Evolutionary conservation across 2,113 vertebrate species (phyloP).

Genomic region (Syngnathus floridae): DNA sequence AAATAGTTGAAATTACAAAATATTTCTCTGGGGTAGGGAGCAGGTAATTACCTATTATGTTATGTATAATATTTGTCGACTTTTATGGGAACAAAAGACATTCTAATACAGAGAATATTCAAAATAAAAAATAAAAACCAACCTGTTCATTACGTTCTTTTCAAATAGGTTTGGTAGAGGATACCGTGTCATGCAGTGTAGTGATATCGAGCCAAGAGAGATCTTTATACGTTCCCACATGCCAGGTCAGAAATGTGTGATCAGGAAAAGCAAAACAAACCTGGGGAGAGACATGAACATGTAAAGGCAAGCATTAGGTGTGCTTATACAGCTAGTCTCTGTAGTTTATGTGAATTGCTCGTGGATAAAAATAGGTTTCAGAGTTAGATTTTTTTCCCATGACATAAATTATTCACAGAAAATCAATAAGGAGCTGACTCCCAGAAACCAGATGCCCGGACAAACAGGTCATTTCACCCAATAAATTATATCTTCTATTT

Average conservation of each 20-base stretch:
- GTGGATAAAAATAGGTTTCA: conserved; percentile 19
- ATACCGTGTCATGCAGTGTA: too few relatives aligned
- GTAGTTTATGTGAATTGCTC: conserved; percentile 12
- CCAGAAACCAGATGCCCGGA: conserved; percentile 10
- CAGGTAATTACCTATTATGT: background rate
- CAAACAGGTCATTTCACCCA: background rate
- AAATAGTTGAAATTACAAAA: conserved; percentile 8
- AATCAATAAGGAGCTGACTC: conserved; percentile 17
- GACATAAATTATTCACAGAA: conserved; percentile 22
- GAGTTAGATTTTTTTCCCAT: conserved; percentile 14
- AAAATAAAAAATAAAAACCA: too few relatives aligned
- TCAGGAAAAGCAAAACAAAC: background rate
- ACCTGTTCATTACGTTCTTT: too few relatives aligned
- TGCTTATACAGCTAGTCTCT: background rate
- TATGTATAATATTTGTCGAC: background rate
- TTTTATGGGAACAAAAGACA: too few relatives aligned
- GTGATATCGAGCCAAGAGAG: too few relatives aligned
- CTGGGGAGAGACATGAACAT: background rate
- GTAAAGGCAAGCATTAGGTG: background rate
- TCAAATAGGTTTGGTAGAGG: too few relatives aligned
- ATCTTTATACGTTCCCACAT: too few relatives aligned
- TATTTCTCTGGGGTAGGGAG: conserved; percentile 8
- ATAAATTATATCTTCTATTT: background rate
- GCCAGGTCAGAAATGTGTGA: too few relatives aligned
- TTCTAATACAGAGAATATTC: background rate